Evolutionary conservation across 2,797 vertebrate species (phyloP), one percentile per base, ranked within the genome.

Genomic region (Echiichthys vipera): DNA sequence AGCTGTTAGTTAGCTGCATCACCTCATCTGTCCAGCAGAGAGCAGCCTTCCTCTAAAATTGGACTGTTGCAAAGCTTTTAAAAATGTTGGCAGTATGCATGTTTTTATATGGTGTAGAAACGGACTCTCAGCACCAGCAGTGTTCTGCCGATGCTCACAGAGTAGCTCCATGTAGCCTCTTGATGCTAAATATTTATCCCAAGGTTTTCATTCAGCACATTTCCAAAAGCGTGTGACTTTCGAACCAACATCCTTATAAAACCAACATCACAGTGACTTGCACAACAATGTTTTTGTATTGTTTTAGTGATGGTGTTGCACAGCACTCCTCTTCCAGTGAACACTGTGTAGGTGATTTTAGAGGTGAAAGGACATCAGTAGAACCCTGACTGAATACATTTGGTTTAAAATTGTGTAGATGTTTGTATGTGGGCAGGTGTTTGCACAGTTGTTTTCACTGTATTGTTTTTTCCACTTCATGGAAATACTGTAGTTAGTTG

Each of bases 1-100:
- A 7, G 9, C 4, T n/a, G 20, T 2, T 0, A 2, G 2, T 59
- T 14, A 39, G 61, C 36, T 20, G 45, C 37, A 42, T 20, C 71
- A 57, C 46, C 17, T 1, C 4, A 2, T 32, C 1, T 75, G 22
- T 55, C 81, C 91, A 90, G 78, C 73, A 92, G 89, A 81, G 86
- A 2, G 84, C 79, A 83, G 47, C 4, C 24, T 74, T 56, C 17
- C 45, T 67, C 64, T 22, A 71, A 10, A 30, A 10, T 37, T 53
- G 3, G 5, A 71, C 5, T 5, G 12, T 7, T 24, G 12, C 1
- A 34, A 46, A 51, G 1, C 13, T 17, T 29, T 22, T 42, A 6
- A 13, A 64, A 22, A n/a, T 20, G 6, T 2, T 8, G 10, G 2
- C 64, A 40, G 8, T 61, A 2, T 13, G 29, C n/a, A 7, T 2